Percentiles rank a stretch among this genome's conserved stretches.
Conservation (phyloP, 2,113 vertebrate genomes). For the Ovis aries region DNA sequence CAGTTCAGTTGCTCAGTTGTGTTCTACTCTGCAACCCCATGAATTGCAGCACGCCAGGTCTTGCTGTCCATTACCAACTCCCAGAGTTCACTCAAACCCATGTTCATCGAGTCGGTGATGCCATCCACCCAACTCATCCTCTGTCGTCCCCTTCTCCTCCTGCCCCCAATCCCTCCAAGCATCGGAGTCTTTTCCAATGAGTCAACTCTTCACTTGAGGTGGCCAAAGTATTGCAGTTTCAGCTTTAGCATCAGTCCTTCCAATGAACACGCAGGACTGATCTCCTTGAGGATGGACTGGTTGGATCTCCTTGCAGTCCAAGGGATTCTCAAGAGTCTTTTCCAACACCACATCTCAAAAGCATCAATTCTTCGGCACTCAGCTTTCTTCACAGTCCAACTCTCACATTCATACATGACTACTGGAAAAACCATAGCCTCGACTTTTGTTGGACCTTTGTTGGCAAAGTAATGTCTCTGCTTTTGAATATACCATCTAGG, state of each 20-base stretch:
- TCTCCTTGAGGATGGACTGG: not conserved
- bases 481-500: not conserved
- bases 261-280: not conserved
- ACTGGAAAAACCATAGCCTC: not conserved
- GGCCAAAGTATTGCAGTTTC: not conserved
- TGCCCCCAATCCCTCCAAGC: not conserved
- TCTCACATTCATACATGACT: not conserved
- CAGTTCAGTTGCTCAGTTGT: not conserved
- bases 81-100: not conserved
- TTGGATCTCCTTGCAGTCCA: not conserved
- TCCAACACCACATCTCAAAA: not conserved
- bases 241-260: not conserved
- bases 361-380: rapidly evolving
- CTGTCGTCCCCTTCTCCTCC: not conserved
- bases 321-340: not conserved
- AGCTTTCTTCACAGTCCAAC: not conserved
- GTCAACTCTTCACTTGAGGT: not conserved
- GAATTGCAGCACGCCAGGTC: not conserved
- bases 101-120: not conserved
- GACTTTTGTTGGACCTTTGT: not conserved
- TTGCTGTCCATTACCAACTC: not conserved
- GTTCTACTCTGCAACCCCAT: not conserved
- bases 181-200: not conserved
- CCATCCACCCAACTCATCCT: not conserved
- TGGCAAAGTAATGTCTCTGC: not conserved